These are phyloP conservation scores for Hirtodrosophila trivittata DNA, from an alignment of 2,888 invertebrate genomes.

Conservation along the genomic window DNA sequence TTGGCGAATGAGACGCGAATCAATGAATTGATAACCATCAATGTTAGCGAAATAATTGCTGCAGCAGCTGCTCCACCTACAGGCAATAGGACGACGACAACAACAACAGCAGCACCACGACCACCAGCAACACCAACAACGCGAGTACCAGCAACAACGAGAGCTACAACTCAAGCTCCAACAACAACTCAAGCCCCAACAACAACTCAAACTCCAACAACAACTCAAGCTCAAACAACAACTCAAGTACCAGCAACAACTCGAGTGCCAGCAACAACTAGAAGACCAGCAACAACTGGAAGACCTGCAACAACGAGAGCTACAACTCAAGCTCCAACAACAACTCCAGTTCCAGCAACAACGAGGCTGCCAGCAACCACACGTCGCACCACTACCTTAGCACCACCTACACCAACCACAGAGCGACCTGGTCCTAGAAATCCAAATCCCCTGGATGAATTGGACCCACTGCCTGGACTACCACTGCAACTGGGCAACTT, in stretches of 20 bases:
- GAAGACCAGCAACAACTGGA: conserved; percentile 10
- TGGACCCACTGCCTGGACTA: conserved; percentile 59
- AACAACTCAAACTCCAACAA: not conserved
- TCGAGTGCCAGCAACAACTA: conserved; percentile 4
- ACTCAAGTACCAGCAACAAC: conserved; percentile 10
- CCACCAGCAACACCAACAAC: conserved; percentile 1
- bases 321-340: conserved; percentile 4
- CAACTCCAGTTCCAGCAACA: no score
- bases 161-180: conserved; percentile 25
- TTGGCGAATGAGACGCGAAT: conserved; percentile 51
- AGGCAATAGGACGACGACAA: conserved; percentile 22
- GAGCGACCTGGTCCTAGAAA: not conserved
- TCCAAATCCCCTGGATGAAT: not conserved
- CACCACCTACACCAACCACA: no score
- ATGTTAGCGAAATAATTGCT: conserved; percentile 63
- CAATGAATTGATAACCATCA: conserved; percentile 64
- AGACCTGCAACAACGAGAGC: conserved; percentile 11
- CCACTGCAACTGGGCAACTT: conserved; percentile 61
- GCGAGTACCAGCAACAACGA: conserved; percentile 14
- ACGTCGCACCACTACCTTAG: no score
- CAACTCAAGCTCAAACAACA: conserved; percentile 18
- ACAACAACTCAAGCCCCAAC: no score
- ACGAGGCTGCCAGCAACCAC: no score
- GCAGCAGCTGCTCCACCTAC: conserved; percentile 46
- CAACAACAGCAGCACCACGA: conserved; percentile 7